These are phyloP conservation scores for Cyphomyrmex costatus DNA, from an alignment of 1,140 invertebrate species.

Conservation along the genomic window DNA sequence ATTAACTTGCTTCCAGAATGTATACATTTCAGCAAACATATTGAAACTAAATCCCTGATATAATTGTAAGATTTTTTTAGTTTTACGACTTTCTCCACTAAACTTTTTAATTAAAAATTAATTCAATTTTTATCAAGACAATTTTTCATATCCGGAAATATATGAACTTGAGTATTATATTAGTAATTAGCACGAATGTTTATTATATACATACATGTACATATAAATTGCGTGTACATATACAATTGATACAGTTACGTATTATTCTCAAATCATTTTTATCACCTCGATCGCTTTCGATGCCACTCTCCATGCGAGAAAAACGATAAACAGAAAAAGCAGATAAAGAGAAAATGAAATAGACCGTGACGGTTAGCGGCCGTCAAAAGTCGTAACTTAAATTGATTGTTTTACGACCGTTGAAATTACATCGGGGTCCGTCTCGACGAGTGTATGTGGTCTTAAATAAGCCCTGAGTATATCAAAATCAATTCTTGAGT, in stretches of 20 bases:
- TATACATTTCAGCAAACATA: not conserved
- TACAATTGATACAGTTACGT: not conserved
- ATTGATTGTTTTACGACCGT: slow-evolving; percentile 21
- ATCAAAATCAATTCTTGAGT: slow-evolving; percentile 31
- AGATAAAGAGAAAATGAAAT: slow-evolving; percentile 20
- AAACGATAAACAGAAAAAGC: not conserved
- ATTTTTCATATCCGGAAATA: not conserved
- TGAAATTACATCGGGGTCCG: slow-evolving; percentile 25
- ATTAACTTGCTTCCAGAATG: not conserved
- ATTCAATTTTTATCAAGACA: not conserved
- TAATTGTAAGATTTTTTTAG: not conserved
- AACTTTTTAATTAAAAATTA: not conserved
- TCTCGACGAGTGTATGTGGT: not conserved
- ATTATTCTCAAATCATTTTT: slow-evolving; percentile 15
- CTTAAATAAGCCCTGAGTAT: slow-evolving; percentile 9
- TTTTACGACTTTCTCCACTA: not conserved
- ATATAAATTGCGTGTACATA: not conserved
- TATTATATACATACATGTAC: not conserved
- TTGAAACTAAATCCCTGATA: not conserved
- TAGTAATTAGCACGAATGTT: not conserved
- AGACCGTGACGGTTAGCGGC: slow-evolving; percentile 1
- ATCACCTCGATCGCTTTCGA: slow-evolving; percentile 21
- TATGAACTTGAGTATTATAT: not conserved
- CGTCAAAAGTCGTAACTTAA: slow-evolving; percentile 33
- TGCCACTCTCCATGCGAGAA: not conserved